Conservation (phyloP, 1,140 invertebrate genomes). For the Nymphalis io region DNA sequence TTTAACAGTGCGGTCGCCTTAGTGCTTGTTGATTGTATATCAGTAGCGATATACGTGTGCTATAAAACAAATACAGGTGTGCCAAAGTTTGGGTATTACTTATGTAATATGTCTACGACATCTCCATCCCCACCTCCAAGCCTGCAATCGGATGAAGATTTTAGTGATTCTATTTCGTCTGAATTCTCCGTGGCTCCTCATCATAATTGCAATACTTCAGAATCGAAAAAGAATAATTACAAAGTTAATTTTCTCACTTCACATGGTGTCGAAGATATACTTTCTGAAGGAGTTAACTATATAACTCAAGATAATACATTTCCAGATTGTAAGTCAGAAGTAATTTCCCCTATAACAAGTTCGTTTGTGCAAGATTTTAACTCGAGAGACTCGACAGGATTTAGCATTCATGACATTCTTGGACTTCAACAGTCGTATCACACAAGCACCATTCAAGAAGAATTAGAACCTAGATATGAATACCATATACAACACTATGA, state of each 20-base stretch:
- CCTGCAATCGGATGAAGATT: constrained; percentile 59
- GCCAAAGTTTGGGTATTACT: constrained; percentile 21
- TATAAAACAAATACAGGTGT: constrained; percentile 19
- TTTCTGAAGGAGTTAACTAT: constrained; percentile 60
- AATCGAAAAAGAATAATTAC: constrained; percentile 50
- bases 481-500: constrained; percentile 71
- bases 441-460: constrained; percentile 47
- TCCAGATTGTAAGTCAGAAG: constrained; percentile 60
- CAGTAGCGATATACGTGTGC: constrained; percentile 31
- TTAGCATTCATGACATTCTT: constrained; percentile 78
- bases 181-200: constrained; percentile 46
- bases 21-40: constrained; percentile 50
- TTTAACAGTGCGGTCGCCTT: constrained; percentile 62
- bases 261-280: constrained; percentile 74
- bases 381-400: constrained; percentile 74
- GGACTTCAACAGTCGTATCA: constrained; percentile 71
- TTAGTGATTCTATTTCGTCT: constrained; percentile 58
- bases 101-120: constrained; percentile 52
- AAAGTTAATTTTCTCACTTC: constrained; percentile 57
- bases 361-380: constrained; percentile 73
- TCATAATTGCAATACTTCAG: constrained; percentile 40
- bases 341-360: constrained; percentile 52
- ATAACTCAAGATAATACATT: constrained; percentile 52
- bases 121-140: constrained; percentile 58
- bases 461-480: constrained; percentile 63